These are phyloP conservation scores for Neotoxoptera formosana DNA, from an alignment of 1,140 invertebrate species.

Conservation along the genomic window DNA sequence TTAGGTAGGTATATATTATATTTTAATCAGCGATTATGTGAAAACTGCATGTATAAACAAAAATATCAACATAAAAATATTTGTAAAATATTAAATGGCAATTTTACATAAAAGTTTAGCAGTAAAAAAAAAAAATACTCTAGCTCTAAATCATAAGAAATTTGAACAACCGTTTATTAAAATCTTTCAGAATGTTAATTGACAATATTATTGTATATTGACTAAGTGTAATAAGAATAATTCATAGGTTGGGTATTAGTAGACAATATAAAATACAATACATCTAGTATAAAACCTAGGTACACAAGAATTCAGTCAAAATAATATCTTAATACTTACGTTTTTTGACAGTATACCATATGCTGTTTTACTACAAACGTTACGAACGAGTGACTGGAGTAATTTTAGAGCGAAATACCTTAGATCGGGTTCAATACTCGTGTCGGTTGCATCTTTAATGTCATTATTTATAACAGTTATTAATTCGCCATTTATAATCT, in stretches of 20 bases:
- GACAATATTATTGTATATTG: background rate
- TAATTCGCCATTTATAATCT: background rate
- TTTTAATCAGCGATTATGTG: background rate
- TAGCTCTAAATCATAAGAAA: background rate
- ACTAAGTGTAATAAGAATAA: background rate
- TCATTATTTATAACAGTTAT: background rate
- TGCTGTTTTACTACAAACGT: conserved; percentile 28
- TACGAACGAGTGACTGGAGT: background rate
- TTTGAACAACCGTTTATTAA: background rate
- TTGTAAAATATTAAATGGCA: background rate
- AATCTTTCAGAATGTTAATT: background rate
- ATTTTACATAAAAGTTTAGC: background rate
- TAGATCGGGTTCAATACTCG: background rate
- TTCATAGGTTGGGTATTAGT: too few relatives aligned
- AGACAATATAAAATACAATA: too few relatives aligned
- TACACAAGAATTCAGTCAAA: background rate
- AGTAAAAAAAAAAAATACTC: too few relatives aligned
- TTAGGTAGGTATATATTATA: background rate
- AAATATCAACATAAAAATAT: background rate
- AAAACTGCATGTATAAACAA: background rate
- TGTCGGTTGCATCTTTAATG: background rate
- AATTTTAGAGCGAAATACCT: conserved; percentile 14
- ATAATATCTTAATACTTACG: conserved; percentile 21
- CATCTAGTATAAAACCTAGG: background rate
- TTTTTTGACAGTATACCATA: background rate